These are phyloP conservation scores for Ciconia boyciana DNA, from an alignment of 2,113 vertebrate species.

Conservation along the genomic window DNA sequence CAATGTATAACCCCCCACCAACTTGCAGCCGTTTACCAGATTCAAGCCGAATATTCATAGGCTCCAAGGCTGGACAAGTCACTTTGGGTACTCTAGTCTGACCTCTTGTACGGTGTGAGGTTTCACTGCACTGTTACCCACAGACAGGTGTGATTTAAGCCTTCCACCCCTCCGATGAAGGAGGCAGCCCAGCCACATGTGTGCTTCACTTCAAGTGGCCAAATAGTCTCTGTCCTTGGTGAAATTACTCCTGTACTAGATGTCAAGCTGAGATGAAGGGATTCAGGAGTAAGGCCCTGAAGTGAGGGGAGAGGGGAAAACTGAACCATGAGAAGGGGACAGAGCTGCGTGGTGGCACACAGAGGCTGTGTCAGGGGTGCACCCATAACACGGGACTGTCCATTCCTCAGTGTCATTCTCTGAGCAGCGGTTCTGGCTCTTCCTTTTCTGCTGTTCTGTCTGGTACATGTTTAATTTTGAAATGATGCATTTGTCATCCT, in stretches of 20 bases:
- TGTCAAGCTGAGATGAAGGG: not conserved
- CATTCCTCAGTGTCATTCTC: not conserved
- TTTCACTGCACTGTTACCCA: accelerated
- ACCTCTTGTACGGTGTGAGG: not conserved
- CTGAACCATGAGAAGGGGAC: accelerated
- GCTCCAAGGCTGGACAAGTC: not conserved
- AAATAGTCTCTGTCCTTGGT: not conserved
- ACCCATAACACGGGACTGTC: accelerated
- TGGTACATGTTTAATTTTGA: not conserved
- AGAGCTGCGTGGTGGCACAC: not conserved
- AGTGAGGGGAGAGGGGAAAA: not conserved
- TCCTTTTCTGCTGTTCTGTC: not conserved
- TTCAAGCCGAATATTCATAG: not conserved
- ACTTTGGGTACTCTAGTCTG: not conserved
- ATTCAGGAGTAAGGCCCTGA: not conserved
- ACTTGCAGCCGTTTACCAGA: not conserved
- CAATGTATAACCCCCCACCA: not conserved
- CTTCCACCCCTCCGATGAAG: not conserved
- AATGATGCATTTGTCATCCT: not conserved
- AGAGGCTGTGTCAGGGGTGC: not conserved
- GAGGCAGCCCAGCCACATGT: not conserved
- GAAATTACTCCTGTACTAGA: not conserved
- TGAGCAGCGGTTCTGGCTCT: not conserved
- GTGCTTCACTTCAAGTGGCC: not conserved
- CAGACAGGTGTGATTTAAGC: not conserved